phyloP scores from a whole-genome alignment of 1,140 invertebrate species.

The Apocrypta bakeri region DNA sequence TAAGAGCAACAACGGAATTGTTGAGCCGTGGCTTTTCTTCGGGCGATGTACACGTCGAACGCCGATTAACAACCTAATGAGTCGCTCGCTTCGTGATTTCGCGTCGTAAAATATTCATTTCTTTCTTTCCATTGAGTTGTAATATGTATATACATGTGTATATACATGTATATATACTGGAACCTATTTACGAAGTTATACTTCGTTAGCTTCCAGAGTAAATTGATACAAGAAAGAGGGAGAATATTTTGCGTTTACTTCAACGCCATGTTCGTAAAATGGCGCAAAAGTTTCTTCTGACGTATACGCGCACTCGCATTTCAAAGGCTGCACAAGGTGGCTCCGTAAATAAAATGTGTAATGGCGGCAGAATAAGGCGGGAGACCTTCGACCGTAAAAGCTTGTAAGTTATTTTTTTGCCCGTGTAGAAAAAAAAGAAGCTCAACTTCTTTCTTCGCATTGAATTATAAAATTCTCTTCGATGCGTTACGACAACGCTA shows the following conservation, averaged over 20 bases:
- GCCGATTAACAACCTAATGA: no score
- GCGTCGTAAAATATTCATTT: no score
- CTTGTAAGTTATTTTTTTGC: not conserved
- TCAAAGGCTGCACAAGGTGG: not conserved
- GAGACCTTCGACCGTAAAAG: not conserved
- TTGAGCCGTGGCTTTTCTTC: constrained; percentile 48
- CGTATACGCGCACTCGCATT: not conserved
- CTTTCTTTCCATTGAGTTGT: no score
- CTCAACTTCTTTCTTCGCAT: not conserved
- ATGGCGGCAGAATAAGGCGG: constrained; percentile 10
- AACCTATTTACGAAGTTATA: no score
- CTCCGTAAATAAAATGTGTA: constrained; percentile 9
- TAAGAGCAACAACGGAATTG: constrained; percentile 62
- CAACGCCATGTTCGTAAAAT: not conserved
- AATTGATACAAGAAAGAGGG: no score
- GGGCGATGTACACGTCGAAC: not conserved
- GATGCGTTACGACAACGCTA: not conserved
- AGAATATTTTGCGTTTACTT: no score
- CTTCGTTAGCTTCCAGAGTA: no score
- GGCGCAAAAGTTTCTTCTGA: not conserved
- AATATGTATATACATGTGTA: no score
- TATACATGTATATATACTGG: no score
- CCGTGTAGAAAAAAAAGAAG: not conserved
- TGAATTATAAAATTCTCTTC: not conserved
- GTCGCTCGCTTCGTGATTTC: no score